Percentiles rank a stretch among this genome's conserved stretches.
Conservation (phyloP, 2,888 invertebrate genomes). For the Octodonta nipae region DNA sequence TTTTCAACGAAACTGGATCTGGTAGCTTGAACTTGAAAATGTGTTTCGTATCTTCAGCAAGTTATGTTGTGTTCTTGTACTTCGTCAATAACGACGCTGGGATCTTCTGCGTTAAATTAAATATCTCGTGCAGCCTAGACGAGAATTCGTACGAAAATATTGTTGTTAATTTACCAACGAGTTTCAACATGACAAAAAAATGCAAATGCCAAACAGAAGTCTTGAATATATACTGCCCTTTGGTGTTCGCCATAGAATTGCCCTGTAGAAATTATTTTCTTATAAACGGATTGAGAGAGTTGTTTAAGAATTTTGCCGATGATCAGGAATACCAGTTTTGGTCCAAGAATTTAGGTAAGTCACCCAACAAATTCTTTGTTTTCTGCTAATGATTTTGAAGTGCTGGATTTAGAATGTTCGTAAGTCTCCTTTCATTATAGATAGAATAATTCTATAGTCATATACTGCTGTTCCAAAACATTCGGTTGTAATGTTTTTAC, state of each 20-base stretch:
- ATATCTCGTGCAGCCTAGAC: slow-evolving; percentile 7
- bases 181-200: slow-evolving; percentile 8
- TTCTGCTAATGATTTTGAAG: too few species aligned
- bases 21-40: slow-evolving; percentile 6
- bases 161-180: slow-evolving; percentile 12
- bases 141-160: slow-evolving; percentile 7
- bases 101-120: slow-evolving; percentile 22
- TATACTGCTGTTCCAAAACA: too few species aligned
- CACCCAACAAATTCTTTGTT: too few species aligned
- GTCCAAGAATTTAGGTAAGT: slow-evolving; percentile 20
- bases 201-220: slow-evolving; percentile 17
- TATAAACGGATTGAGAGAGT: slow-evolving; percentile 17
- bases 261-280: slow-evolving; percentile 23
- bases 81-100: slow-evolving; percentile 21
- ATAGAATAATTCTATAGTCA: too few species aligned
- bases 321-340: slow-evolving; percentile 20
- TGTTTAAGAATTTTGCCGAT: slow-evolving; percentile 17
- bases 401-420: too few species aligned
- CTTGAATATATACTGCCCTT: slow-evolving; percentile 20
- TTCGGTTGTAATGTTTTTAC: too few species aligned
- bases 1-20: slow-evolving; percentile 9
- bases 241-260: slow-evolving; percentile 18
- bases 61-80: slow-evolving; percentile 13
- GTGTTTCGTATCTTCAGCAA: slow-evolving; percentile 12
- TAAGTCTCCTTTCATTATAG: too few species aligned